Evolutionary conservation across 2,113 vertebrate genomes (phyloP).

Genomic region (Pseudorectes ferrugineus): DNA sequence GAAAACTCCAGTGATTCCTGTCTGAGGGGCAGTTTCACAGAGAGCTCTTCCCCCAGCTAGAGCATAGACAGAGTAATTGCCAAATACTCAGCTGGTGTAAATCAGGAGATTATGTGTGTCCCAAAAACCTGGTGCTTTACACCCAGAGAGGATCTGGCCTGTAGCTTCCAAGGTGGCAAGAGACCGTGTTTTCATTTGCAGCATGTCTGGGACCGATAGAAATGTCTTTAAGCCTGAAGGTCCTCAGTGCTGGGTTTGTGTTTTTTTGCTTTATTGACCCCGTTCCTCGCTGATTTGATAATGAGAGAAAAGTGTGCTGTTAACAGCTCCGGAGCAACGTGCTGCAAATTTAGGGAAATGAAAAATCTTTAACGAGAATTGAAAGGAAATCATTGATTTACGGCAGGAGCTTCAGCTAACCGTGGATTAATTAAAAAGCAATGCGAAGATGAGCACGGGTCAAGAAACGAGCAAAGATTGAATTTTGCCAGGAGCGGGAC

Average conservation of each 20-base stretch:
- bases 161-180: background rate
- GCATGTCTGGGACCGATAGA: background rate
- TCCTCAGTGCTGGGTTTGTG: background rate
- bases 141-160: background rate
- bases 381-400: constrained; percentile 62
- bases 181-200: background rate
- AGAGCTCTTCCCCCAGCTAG: background rate
- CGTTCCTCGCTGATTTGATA: background rate
- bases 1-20: background rate
- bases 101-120: background rate
- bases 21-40: background rate
- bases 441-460: background rate
- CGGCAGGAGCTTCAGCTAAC: constrained; percentile 29
- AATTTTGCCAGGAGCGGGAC: constrained; percentile 49
- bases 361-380: constrained; percentile 64
- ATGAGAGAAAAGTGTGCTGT: constrained; percentile 20
- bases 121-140: background rate
- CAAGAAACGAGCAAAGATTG: constrained; percentile 24
- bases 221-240: background rate
- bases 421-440: constrained; percentile 51
- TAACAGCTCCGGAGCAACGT: background rate
- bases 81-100: background rate
- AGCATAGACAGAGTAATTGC: background rate
- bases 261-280: background rate
- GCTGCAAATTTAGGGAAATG: constrained; percentile 7